Conservation (phyloP, 2,888 invertebrate species). For the Melanophora roralis region DNA sequence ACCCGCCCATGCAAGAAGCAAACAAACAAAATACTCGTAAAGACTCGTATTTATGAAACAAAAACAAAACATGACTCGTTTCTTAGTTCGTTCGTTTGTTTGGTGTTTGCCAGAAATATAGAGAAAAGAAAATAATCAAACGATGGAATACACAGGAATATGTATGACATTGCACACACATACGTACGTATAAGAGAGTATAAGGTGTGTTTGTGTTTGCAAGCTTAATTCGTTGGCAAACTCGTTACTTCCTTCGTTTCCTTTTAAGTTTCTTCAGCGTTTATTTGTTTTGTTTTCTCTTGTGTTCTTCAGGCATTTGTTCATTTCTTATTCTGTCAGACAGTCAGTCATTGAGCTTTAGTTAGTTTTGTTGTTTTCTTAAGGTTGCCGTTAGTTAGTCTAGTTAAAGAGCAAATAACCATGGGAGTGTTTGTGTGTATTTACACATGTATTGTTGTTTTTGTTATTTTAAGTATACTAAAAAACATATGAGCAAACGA, state of each 20-base stretch:
- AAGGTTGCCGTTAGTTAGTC: constrained; percentile 13
- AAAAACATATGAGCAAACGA: background rate
- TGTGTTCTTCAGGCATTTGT: background rate
- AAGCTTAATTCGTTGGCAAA: constrained; percentile 24
- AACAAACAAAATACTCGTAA: background rate
- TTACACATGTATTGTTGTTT: constrained; percentile 1
- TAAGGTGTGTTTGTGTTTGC: too few species aligned
- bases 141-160: constrained; percentile 13
- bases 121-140: background rate
- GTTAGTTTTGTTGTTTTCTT: constrained; percentile 27
- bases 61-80: constrained; percentile 23
- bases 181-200: background rate
- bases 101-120: background rate
- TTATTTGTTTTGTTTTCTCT: background rate
- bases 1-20: background rate
- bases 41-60: constrained; percentile 4
- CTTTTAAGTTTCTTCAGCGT: constrained; percentile 23
- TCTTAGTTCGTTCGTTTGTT: constrained; percentile 5
- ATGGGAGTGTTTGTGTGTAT: background rate
- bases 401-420: background rate
- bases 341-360: constrained; percentile 1
- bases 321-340: constrained; percentile 16
- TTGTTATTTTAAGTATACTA: constrained; percentile 41
- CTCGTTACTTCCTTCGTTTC: constrained; percentile 48
- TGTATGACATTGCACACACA: constrained; percentile 15